Evolutionary conservation across 2,113 vertebrate genomes (phyloP).

Genomic region (Falcunculus frontatus): DNA sequence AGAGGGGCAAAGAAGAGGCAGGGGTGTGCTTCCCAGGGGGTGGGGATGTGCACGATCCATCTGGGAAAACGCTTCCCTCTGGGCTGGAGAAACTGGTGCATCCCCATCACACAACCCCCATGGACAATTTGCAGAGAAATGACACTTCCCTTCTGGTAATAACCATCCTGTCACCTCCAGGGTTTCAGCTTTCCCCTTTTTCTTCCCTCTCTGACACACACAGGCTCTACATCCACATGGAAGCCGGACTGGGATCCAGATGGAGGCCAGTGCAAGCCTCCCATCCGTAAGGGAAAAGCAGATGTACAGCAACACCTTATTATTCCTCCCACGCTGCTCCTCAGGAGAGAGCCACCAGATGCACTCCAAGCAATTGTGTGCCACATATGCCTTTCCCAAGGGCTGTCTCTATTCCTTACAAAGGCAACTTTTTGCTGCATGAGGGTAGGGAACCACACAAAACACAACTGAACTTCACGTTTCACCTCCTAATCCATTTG

Average conservation of each 20-base stretch:
- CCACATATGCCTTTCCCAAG: neutral
- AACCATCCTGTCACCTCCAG: neutral
- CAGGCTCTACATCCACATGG: neutral
- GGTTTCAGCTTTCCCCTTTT: neutral
- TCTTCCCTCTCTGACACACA: neutral
- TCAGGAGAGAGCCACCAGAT: neutral
- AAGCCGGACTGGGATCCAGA: neutral
- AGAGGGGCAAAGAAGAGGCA: neutral
- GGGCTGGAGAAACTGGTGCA: neutral
- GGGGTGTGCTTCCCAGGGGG: rapidly evolving
- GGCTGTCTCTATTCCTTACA: neutral
- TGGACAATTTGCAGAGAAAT: neutral
- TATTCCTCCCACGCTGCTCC: neutral
- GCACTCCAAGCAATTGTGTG: neutral
- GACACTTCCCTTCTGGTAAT: neutral
- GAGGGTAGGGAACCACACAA: neutral
- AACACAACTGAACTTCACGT: neutral
- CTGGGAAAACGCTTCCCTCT: neutral
- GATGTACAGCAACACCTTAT: neutral
- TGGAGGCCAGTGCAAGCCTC: neutral
- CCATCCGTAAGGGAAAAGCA: neutral
- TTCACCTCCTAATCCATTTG: constrained; percentile 1
- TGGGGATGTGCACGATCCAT: neutral
- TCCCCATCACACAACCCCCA: neutral
- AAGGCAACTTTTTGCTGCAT: neutral